phyloP scores from a whole-genome alignment of 2,113 vertebrate species.

The Lepus europaeus region DNA sequence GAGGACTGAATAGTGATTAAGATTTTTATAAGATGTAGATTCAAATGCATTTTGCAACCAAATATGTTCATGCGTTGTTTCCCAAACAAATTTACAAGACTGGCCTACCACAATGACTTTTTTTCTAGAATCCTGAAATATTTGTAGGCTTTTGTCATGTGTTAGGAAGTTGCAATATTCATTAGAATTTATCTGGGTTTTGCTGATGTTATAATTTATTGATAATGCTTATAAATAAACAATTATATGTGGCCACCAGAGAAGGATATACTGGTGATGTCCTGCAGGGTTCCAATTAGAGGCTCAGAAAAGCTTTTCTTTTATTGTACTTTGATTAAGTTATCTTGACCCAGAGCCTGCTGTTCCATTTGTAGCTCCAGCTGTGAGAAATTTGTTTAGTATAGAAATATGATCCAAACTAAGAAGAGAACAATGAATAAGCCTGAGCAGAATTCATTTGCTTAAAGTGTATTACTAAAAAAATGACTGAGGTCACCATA shows the following conservation, averaged over 20 bases:
- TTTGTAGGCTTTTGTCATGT: neutral
- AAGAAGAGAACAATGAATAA: neutral
- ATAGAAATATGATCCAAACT: neutral
- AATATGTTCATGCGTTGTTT: neutral
- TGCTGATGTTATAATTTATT: neutral
- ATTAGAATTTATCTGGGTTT: constrained; percentile 1
- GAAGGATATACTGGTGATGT: neutral
- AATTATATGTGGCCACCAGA: neutral
- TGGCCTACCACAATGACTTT: neutral
- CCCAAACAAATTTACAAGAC: constrained; percentile 18
- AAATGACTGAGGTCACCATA: neutral
- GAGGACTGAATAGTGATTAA: neutral
- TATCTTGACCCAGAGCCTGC: neutral
- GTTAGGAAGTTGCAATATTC: neutral
- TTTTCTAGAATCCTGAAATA: neutral
- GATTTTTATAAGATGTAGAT: neutral
- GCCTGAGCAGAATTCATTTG: neutral
- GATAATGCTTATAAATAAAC: neutral
- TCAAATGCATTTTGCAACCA: neutral
- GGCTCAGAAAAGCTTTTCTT: neutral
- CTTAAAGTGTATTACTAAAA: neutral
- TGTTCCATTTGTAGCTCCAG: neutral
- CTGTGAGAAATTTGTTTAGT: neutral
- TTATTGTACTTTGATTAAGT: neutral
- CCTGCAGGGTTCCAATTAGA: neutral